These are phyloP conservation scores for Leuciscus waleckii DNA, from an alignment of 2,797 vertebrate genomes.

Conservation along the genomic window DNA sequence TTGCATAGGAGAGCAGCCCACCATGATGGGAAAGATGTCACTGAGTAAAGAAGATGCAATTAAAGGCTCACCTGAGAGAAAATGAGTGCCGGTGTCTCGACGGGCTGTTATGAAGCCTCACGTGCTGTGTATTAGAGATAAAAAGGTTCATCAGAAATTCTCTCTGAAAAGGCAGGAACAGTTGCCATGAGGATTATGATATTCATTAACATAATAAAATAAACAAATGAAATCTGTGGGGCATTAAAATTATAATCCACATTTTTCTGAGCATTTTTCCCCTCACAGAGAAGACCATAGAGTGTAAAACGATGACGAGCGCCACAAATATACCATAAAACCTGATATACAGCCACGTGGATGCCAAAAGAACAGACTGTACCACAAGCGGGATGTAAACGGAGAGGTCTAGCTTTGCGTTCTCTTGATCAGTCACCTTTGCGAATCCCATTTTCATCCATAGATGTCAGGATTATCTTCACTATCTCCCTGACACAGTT, in stretches of 20 bases:
- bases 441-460: conserved; percentile 23
- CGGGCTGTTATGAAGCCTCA: conserved; percentile 54
- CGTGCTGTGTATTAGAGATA: conserved; percentile 49
- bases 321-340: background rate
- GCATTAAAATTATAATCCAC: conserved; percentile 12
- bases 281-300: conserved; percentile 1
- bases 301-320: conserved; percentile 13
- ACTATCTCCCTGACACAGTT: conserved; percentile 68
- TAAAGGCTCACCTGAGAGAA: conserved; percentile 59
- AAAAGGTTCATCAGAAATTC: conserved; percentile 36
- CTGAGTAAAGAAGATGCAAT: conserved; percentile 58
- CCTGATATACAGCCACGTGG: background rate
- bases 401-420: background rate
- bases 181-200: conserved; percentile 19
- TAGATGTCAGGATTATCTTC: conserved; percentile 54
- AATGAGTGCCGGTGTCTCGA: conserved; percentile 35
- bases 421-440: conserved; percentile 15
- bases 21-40: conserved; percentile 59
- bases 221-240: conserved; percentile 21
- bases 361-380: conserved; percentile 3
- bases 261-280: conserved; percentile 24
- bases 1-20: conserved; percentile 63
- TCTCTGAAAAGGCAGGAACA: conserved; percentile 15
- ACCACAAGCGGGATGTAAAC: background rate
- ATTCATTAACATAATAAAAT: conserved; percentile 37